A percentile compares a stretch with the other conserved stretches of the same genome.
Conservation (phyloP, 2,113 vertebrate genomes). For the Rhodinocichla rosea region DNA sequence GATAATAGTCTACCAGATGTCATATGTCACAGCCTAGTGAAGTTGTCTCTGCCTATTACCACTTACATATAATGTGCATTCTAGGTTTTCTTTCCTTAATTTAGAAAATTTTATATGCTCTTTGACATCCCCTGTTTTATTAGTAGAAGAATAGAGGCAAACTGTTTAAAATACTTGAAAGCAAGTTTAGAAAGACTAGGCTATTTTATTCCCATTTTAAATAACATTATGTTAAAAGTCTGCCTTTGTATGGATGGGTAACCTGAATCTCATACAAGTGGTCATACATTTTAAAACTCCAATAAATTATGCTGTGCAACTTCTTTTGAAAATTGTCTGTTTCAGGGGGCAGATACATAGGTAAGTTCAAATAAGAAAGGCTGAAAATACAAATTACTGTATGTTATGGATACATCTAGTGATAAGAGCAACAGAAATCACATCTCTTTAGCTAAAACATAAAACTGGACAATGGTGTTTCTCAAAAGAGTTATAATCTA, state of each 20-base stretch:
- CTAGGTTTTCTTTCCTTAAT: slow-evolving; percentile 43
- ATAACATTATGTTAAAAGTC: neutral
- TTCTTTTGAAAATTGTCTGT: neutral
- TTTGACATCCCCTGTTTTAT: slow-evolving; percentile 12
- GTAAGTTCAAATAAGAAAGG: neutral
- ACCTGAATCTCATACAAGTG: neutral
- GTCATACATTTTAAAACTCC: neutral
- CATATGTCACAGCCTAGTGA: slow-evolving; percentile 53
- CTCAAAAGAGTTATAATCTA: neutral
- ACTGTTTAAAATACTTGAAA: neutral
- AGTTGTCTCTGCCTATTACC: slow-evolving; percentile 53
- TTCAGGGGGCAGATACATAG: neutral
- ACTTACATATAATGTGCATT: neutral
- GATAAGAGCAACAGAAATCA: neutral
- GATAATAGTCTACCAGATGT: slow-evolving; percentile 65
- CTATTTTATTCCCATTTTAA: neutral
- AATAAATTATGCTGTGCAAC: neutral
- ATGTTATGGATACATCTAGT: neutral
- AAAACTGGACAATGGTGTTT: neutral
- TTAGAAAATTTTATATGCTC: slow-evolving; percentile 11
- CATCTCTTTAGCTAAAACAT: neutral
- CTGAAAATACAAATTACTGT: neutral
- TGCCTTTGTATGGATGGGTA: neutral
- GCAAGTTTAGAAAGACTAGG: neutral
- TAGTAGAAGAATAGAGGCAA: neutral